Conservation (phyloP, 1,140 invertebrate genomes). For the Calliopsis andreniformis region DNA sequence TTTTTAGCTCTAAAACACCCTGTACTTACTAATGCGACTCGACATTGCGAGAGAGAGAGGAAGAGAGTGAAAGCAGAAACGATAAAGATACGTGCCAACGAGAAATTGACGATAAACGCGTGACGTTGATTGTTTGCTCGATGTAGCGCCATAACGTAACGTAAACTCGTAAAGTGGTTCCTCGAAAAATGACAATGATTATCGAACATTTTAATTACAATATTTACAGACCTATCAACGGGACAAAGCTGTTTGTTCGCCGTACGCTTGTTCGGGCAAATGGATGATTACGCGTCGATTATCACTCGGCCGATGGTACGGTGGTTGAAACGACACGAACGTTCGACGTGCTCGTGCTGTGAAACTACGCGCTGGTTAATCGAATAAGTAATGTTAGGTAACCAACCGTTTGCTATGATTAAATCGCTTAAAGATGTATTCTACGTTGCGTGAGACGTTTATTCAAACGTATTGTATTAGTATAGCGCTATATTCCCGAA, state of each 20-base stretch:
- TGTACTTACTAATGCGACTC: conserved; percentile 12
- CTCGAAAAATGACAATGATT: conserved; percentile 51
- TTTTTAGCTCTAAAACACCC: too few species aligned
- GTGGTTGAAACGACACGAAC: conserved; percentile 28
- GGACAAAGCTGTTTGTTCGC: conserved; percentile 44
- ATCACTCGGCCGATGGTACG: conserved; percentile 25
- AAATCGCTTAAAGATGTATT: too few species aligned
- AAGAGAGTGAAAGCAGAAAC: not conserved
- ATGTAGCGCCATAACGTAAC: conserved; percentile 32
- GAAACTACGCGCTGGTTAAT: conserved; percentile 12
- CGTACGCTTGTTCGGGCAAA: conserved; percentile 13
- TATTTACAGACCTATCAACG: conserved; percentile 45
- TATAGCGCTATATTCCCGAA: too few species aligned
- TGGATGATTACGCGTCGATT: conserved; percentile 46
- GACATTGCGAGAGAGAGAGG: not conserved
- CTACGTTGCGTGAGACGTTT: too few species aligned
- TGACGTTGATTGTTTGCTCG: conserved; percentile 31
- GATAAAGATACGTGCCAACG: not conserved
- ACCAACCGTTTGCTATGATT: too few species aligned
- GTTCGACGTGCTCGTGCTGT: not conserved
- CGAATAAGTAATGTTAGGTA: too few species aligned
- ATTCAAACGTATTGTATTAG: too few species aligned
- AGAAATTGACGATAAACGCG: conserved; percentile 39
- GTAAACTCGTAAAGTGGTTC: conserved; percentile 23
- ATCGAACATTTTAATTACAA: conserved; percentile 52